A percentile compares a stretch with the other conserved stretches of the same genome.
phyloP scores from a whole-genome alignment of 2,888 invertebrate genomes.

The Hydropsyche betteni region DNA sequence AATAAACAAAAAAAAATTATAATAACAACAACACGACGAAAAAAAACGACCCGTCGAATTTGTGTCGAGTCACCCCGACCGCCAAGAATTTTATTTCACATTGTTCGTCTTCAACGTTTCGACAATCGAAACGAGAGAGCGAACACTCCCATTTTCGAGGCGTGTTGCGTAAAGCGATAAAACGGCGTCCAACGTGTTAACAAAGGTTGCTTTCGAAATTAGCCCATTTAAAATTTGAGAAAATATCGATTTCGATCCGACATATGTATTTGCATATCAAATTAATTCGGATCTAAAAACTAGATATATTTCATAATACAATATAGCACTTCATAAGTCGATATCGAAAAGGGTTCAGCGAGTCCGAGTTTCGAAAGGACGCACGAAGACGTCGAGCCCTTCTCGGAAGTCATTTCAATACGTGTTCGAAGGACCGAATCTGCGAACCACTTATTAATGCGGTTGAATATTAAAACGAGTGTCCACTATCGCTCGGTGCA shows the following conservation, averaged over 20 bases:
- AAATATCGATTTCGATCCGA: conserved; percentile 24
- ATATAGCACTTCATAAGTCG: not conserved
- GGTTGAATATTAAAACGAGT: conserved; percentile 32
- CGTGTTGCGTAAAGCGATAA: too few relatives aligned
- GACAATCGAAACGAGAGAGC: too few relatives aligned
- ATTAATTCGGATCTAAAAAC: too few relatives aligned
- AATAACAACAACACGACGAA: not conserved
- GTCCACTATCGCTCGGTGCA: too few relatives aligned
- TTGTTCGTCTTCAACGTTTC: conserved; percentile 35
- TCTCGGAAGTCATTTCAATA: conserved; percentile 40
- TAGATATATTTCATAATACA: too few relatives aligned
- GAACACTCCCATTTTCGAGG: too few relatives aligned
- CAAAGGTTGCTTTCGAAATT: too few relatives aligned
- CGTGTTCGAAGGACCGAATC: conserved; percentile 27
- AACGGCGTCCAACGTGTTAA: too few relatives aligned
- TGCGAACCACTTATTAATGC: conserved; percentile 36
- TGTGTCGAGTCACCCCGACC: conserved; percentile 30
- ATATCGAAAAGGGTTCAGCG: not conserved
- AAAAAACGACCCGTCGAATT: conserved; percentile 10
- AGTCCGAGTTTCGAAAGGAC: not conserved
- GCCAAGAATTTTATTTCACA: conserved; percentile 36
- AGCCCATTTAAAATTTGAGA: too few relatives aligned
- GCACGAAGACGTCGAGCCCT: conserved; percentile 21
- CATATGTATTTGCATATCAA: not conserved
- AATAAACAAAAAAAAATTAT: conserved; percentile 17